These are phyloP conservation scores for Tenualosa ilisha DNA, from an alignment of 2,797 vertebrate genomes.

Conservation along the genomic window DNA sequence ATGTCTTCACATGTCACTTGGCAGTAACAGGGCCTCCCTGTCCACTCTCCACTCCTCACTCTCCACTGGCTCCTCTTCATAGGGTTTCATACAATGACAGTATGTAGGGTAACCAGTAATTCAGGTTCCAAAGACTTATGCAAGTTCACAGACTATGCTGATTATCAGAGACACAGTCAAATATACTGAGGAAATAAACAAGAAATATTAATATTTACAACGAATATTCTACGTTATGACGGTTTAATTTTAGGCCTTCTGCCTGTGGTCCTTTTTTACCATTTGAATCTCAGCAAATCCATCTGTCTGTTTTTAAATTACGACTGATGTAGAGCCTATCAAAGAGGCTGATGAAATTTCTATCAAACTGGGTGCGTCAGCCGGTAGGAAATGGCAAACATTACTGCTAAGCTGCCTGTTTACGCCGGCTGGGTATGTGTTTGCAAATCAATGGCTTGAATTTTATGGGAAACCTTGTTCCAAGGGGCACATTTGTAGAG, in stretches of 20 bases:
- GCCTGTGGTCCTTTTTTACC: background rate
- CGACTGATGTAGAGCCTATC: conserved; percentile 8
- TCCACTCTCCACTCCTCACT: background rate
- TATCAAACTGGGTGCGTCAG: background rate
- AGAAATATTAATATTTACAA: background rate
- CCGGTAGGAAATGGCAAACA: background rate
- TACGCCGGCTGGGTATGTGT: background rate
- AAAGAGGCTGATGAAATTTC: background rate
- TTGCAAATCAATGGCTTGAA: conserved; percentile 5
- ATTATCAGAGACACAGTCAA: background rate
- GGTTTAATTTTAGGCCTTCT: background rate
- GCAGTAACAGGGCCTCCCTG: background rate
- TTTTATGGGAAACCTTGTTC: background rate
- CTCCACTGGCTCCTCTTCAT: background rate
- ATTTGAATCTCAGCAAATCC: background rate
- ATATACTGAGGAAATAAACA: background rate
- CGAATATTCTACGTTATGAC: background rate
- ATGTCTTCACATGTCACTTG: background rate
- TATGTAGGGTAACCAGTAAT: background rate
- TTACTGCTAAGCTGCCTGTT: conserved; percentile 2
- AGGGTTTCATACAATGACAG: no score
- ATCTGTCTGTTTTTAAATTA: conserved; percentile 14
- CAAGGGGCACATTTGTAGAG: conserved; percentile 14
- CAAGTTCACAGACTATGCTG: background rate
- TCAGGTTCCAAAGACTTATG: background rate